phyloP scores from a whole-genome alignment of 1,140 invertebrate genomes.

The Belonocnema kinseyi region DNA sequence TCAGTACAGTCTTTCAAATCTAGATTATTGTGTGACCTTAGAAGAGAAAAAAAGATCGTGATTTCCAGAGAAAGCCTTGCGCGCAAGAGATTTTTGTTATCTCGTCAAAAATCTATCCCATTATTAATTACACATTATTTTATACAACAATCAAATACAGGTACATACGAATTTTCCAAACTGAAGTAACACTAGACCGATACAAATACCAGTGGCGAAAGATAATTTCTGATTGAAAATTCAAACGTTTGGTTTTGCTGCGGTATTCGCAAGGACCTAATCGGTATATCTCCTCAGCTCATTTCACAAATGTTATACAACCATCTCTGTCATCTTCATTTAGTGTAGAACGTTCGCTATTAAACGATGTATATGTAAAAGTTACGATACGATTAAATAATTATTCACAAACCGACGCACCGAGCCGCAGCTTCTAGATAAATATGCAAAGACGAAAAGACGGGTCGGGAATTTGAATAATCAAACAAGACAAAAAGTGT shows the following conservation, averaged over 20 bases:
- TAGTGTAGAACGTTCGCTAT: neutral
- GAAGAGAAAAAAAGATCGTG: neutral
- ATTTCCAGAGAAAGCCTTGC: neutral
- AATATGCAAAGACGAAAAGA: constrained; percentile 32
- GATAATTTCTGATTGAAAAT: no score
- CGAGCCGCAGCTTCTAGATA: neutral
- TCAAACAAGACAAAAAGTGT: constrained; percentile 68
- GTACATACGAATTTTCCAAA: constrained; percentile 16
- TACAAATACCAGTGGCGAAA: no score
- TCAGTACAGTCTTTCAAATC: constrained; percentile 2
- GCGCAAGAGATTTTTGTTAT: neutral
- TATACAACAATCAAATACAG: constrained; percentile 12
- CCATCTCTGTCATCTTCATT: neutral
- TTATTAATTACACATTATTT: neutral
- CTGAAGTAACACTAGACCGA: neutral
- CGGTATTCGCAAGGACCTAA: neutral
- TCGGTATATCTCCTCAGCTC: neutral
- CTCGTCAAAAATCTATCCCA: neutral
- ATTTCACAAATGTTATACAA: no score
- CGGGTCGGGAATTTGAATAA: constrained; percentile 67
- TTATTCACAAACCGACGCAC: neutral
- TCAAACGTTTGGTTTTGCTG: neutral
- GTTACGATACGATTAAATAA: neutral
- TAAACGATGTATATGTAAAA: neutral
- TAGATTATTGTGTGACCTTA: neutral